Percentiles rank a stretch among this genome's conserved stretches.
Conservation (phyloP, 2,888 invertebrate species). For the Drosophila neotestacea region DNA sequence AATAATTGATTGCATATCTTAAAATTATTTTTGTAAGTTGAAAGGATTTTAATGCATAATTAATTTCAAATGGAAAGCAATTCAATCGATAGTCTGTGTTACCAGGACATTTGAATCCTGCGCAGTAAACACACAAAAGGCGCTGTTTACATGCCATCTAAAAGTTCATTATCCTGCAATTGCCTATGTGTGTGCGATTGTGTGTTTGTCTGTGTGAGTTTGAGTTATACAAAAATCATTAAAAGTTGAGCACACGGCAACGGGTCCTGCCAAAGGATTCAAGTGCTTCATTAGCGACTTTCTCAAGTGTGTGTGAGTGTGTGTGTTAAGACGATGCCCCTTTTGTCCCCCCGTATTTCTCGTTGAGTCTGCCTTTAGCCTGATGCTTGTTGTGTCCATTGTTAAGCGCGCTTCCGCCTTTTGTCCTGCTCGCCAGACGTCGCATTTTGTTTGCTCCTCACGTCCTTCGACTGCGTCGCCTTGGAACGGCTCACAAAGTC, state of each 20-base stretch:
- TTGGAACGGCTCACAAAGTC: slow-evolving; percentile 67
- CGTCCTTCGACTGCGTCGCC: slow-evolving; percentile 38
- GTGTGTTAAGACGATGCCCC: slow-evolving; percentile 31
- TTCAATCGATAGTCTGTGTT: slow-evolving; percentile 48
- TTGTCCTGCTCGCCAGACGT: slow-evolving; percentile 68
- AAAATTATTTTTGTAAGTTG: slow-evolving; percentile 23
- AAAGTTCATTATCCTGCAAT: slow-evolving; percentile 81
- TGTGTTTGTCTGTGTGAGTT: slow-evolving; percentile 15
- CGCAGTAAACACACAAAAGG: slow-evolving; percentile 52
- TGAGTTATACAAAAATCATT: slow-evolving; percentile 69
- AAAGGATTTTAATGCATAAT: slow-evolving; percentile 14
- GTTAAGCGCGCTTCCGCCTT: slow-evolving; percentile 62
- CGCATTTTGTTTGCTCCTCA: slow-evolving; percentile 58
- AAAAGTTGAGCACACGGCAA: slow-evolving; percentile 70
- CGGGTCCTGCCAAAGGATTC: slow-evolving; percentile 58
- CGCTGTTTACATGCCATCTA: slow-evolving; percentile 61
- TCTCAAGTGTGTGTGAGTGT: slow-evolving; percentile 58
- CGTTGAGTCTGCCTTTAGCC: neutral
- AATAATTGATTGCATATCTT: slow-evolving; percentile 49
- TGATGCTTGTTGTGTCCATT: slow-evolving; percentile 38
- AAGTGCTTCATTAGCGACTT: slow-evolving; percentile 81
- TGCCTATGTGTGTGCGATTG: slow-evolving; percentile 15
- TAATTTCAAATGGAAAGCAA: slow-evolving; percentile 8
- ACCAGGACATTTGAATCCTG: slow-evolving; percentile 50
- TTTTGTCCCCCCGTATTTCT: neutral